Percentiles rank a stretch among this genome's conserved stretches.
phyloP scores from a whole-genome alignment of 2,888 invertebrate genomes.

The Prosopocoilus inquinatus region DNA sequence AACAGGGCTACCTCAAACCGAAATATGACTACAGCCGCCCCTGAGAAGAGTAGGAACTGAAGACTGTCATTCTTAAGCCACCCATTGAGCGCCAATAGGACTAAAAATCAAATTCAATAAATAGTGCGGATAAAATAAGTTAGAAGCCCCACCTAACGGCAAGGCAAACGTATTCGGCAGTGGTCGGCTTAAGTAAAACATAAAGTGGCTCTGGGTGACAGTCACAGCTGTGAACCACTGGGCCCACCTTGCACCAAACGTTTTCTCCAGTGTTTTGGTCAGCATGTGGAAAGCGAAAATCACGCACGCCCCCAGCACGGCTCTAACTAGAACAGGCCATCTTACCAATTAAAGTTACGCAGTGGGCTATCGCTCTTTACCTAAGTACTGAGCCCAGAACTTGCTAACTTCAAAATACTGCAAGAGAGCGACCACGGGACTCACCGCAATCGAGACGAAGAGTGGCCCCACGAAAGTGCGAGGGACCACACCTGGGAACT shows the following conservation, averaged over 20 bases:
- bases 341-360: slow-evolving; percentile 28
- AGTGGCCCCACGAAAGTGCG: slow-evolving; percentile 93
- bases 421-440: slow-evolving; percentile 70
- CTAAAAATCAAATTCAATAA: slow-evolving; percentile 55
- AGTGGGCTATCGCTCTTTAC: slow-evolving; percentile 54
- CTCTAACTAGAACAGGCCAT: slow-evolving; percentile 66
- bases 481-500: slow-evolving; percentile 97
- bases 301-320: slow-evolving; percentile 74
- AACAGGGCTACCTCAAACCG: slow-evolving; percentile 85
- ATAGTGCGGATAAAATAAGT: slow-evolving; percentile 1
- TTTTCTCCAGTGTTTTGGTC: slow-evolving; percentile 68
- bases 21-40: slow-evolving; percentile 85
- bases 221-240: slow-evolving; percentile 83
- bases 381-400: slow-evolving; percentile 85
- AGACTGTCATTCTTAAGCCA: slow-evolving; percentile 78
- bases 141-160: slow-evolving; percentile 69
- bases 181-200: slow-evolving; percentile 93
- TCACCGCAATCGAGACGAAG: slow-evolving; percentile 71
- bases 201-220: slow-evolving; percentile 94
- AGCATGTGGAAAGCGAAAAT: slow-evolving; percentile 73
- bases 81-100: slow-evolving; percentile 77
- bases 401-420: slow-evolving; percentile 72
- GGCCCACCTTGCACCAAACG: slow-evolving; percentile 75
- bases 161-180: slow-evolving; percentile 94
- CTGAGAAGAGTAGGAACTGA: slow-evolving; percentile 80